Evolutionary conservation across 2,888 invertebrate genomes (phyloP).

Genomic region (Resseliella maxima): DNA sequence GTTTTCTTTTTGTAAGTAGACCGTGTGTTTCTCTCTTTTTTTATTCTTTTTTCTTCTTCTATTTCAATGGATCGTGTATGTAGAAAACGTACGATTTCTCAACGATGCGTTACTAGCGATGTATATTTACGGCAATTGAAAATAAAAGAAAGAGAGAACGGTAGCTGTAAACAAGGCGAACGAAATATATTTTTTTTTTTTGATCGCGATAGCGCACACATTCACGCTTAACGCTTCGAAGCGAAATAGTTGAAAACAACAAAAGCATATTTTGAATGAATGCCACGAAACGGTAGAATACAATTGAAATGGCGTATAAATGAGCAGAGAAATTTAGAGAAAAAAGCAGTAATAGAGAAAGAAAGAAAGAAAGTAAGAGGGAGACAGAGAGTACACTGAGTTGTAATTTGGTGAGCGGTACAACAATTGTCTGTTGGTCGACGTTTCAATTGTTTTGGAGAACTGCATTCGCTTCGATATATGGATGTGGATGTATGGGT

Average conservation of each 20-base stretch:
- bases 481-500: neutral
- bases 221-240: neutral
- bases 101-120: neutral
- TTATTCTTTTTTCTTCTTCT: no score
- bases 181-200: neutral
- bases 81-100: slow-evolving; percentile 19
- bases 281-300: neutral
- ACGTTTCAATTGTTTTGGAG: neutral
- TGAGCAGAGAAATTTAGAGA: no score
- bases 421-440: neutral
- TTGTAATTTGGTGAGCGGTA: neutral
- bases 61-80: slow-evolving; percentile 7
- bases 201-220: neutral
- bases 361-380: neutral
- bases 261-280: neutral
- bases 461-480: neutral
- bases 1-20: neutral
- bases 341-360: neutral
- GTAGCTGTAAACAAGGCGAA: neutral
- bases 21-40: neutral
- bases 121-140: neutral
- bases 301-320: no score
- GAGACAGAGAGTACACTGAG: no score
- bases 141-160: slow-evolving; percentile 13
- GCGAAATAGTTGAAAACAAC: neutral